phyloP scores from a whole-genome alignment of 2,888 invertebrate genomes.

The Mesochorus sp. region DNA sequence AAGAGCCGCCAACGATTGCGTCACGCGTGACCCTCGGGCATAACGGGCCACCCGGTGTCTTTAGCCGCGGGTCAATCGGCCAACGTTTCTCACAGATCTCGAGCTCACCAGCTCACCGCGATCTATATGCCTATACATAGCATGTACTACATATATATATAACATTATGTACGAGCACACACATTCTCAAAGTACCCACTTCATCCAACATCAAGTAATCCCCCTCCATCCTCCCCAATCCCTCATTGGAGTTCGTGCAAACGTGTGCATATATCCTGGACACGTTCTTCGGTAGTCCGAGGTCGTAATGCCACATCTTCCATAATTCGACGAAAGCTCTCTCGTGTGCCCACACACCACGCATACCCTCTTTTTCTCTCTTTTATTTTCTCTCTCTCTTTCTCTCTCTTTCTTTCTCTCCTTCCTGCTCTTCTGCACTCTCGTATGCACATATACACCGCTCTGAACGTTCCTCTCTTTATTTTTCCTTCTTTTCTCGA shows the following conservation, averaged over 20 bases:
- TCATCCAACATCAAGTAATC: conserved; percentile 20
- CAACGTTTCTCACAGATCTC: conserved; percentile 62
- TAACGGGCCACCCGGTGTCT: conserved; percentile 77
- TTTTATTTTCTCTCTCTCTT: neutral
- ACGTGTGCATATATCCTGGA: conserved; percentile 50
- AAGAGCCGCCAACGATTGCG: conserved; percentile 70
- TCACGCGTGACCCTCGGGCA: conserved; percentile 78
- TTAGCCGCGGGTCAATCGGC: conserved; percentile 77
- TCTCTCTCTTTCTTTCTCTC: neutral
- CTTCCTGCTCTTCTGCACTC: neutral
- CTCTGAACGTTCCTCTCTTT: neutral
- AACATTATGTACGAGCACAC: conserved; percentile 24
- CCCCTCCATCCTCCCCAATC: neutral
- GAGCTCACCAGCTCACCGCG: conserved; percentile 18
- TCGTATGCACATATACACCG: neutral
- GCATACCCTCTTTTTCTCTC: neutral
- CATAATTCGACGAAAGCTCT: conserved; percentile 71
- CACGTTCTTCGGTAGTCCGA: conserved; percentile 54
- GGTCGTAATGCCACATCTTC: conserved; percentile 62
- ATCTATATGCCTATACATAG: conserved; percentile 26
- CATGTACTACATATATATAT: neutral
- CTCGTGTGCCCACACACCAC: conserved; percentile 48
- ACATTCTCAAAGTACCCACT: conserved; percentile 2
- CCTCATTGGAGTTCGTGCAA: neutral
- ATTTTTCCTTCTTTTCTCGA: neutral